Evolutionary conservation across 2,888 invertebrate genomes (phyloP), one percentile per base, ranked within the genome.

Genomic region (Drosophila paramelanica): DNA sequence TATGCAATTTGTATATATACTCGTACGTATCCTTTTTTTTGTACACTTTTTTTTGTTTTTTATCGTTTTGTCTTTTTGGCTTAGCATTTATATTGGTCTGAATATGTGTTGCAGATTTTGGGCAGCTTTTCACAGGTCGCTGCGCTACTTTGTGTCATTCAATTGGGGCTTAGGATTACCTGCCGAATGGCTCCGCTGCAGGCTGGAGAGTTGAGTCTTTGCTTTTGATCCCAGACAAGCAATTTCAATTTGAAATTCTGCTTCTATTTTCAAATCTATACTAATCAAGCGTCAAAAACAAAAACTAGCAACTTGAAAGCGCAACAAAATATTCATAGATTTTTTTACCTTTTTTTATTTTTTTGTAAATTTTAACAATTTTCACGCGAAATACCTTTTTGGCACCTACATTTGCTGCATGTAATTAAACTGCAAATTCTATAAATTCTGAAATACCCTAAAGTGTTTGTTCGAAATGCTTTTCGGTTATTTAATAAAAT

Each of bases 101-200:
- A 61, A 55, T 60, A 67, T 67, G 61, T 59, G 59, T 64, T 57
- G 72, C 65, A 70, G 76, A 79, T 82, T 82, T 85, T 69, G 75
- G 75, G 60, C 69, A 82, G 80, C 69, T 85, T 85, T 81, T 71
- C 74, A 62, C 82, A 79, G 85, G 57, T 81, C 74, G 74, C 55
- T 84, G 81, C 65, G 61, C 81, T 62, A 62, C 79, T 76, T 70
- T 65, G 52, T 50, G 69, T 51, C 74, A 64, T 69, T 59, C 33
- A 56, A 59, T 73, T 73, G 47, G 52, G 52, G 73, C 65, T 73
- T 69, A 50, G 41, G 43, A 17, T n/a, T 20, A 55, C 38, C 64
- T 64, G 64, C 10, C 31, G 25, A 33, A 55, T 39, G 50, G 8
- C 45, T 33, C 10, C 14, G 27, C 42, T 5, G 13, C 5, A 4